Evolutionary conservation across 92 coral and sea anemone genomes (phyloP), one percentile per base, ranked within the genome.

Genomic region (Desmophyllum pertusum): DNA sequence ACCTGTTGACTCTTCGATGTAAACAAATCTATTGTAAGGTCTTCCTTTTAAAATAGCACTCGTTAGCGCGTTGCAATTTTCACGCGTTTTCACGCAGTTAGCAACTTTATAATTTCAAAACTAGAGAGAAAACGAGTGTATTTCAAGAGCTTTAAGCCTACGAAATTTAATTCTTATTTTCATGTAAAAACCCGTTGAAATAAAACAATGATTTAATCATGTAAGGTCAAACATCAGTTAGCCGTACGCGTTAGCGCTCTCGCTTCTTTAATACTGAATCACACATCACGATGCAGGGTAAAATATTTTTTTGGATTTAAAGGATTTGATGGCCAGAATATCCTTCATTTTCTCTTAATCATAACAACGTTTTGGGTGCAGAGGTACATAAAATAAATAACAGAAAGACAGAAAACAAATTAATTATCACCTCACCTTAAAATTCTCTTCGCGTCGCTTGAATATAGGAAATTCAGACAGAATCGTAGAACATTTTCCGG

Each of bases 401-500:
- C 67, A 41, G 23, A 31, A 57, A 41, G 62, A 30, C 61, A 43
- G 29, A 19, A 79, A 9, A 45, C 65, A 25, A 3, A 69, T 3
- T 13, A 68, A 53, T 82, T 70, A 61, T 63, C 73, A 42, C 75
- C 87, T 84, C 27, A 84, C 87, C 81, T 84, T 13, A 61, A 75
- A 84, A 84, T 59, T 18, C 35, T 30, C 63, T 74, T 67, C 29
- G 87, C 18, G 48, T 84, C 81, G 74, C 87, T 75, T 62, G 87
- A 84, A 63, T 84, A 75, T 18, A 84, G 57, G 63, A 84, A 84
- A 23, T 57, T 81, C 19, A 90, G 57, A 29, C 87, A 75, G n/a
- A 90, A 83, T 27, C 93, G 64, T 14, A 42, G 18, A n/a, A 90
- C 50, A 9, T 71, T 41, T 51, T 86, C 87, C 72, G 93, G 90